Percentiles rank a stretch among this genome's conserved stretches.
phyloP scores from a whole-genome alignment of 2,113 vertebrate genomes.

The Propithecus coquereli region DNA sequence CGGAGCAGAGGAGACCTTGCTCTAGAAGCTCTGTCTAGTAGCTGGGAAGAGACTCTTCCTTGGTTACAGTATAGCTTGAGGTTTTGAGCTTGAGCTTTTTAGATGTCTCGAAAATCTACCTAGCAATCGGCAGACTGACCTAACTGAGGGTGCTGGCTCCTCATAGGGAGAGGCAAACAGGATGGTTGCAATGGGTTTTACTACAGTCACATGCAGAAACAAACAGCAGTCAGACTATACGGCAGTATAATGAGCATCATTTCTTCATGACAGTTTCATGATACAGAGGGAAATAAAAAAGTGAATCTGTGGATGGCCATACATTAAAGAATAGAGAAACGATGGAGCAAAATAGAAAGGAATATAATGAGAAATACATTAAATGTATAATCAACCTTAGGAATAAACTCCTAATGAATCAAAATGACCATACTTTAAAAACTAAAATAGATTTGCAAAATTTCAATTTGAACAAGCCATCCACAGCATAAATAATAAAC shows the following conservation, averaged over 20 bases:
- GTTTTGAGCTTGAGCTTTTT: neutral
- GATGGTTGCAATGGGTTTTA: neutral
- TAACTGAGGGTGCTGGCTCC: neutral
- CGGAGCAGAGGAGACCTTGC: neutral
- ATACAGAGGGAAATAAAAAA: neutral
- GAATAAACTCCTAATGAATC: constrained; percentile 35
- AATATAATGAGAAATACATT: neutral
- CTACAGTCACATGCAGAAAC: neutral
- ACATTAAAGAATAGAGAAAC: neutral
- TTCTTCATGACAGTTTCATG: neutral
- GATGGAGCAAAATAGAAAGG: neutral
- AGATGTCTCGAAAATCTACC: neutral
- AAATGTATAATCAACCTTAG: constrained; percentile 25
- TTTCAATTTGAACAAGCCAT: constrained; percentile 17
- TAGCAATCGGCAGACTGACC: neutral
- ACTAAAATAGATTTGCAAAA: constrained; percentile 39
- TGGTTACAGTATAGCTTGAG: neutral
- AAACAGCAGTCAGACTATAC: neutral
- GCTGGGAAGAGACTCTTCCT: neutral
- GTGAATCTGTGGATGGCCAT: neutral
- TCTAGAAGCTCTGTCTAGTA: neutral
- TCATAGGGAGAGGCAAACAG: neutral
- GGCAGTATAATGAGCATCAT: neutral
- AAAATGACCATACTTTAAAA: constrained; percentile 27
- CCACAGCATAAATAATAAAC: neutral